Percentiles rank a stretch among this genome's conserved stretches.
Conservation (phyloP, 2,113 vertebrate genomes). For the Apteryx mantelli region DNA sequence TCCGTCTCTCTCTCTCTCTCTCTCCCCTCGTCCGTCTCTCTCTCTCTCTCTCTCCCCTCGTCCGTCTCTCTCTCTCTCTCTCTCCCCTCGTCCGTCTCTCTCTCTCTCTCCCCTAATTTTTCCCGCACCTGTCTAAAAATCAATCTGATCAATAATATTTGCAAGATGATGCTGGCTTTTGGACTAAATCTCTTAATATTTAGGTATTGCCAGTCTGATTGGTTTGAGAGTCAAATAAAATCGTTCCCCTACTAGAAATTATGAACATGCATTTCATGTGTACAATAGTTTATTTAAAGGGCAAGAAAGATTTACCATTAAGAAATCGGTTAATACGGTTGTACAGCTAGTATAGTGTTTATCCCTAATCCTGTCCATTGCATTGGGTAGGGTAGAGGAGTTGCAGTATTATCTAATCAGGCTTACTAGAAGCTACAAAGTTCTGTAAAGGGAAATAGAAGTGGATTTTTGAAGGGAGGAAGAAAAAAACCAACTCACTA, state of each 20-base stretch:
- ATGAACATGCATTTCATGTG: accelerated
- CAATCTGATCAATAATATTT: not conserved
- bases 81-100: too few species aligned
- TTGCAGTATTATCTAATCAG: not conserved
- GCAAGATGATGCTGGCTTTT: not conserved
- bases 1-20: too few species aligned
- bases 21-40: too few species aligned
- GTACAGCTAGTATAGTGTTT: not conserved
- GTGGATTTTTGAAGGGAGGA: not conserved
- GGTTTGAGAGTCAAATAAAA: not conserved
- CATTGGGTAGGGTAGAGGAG: not conserved
- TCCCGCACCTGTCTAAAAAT: not conserved
- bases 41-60: too few species aligned
- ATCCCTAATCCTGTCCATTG: not conserved
- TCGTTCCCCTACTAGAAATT: not conserved
- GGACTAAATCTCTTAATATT: not conserved
- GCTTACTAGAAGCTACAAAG: not conserved
- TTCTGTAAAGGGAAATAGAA: not conserved
- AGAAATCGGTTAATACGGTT: not conserved
- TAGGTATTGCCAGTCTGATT: not conserved
- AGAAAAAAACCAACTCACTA: not conserved
- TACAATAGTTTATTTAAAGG: not conserved
- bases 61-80: too few species aligned
- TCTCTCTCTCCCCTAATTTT: too few species aligned
- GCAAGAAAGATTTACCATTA: not conserved